A percentile compares a stretch with the other conserved stretches of the same genome.
These are phyloP conservation scores for Prenolepis imparis DNA, from an alignment of 2,888 invertebrate genomes.

Conservation along the genomic window DNA sequence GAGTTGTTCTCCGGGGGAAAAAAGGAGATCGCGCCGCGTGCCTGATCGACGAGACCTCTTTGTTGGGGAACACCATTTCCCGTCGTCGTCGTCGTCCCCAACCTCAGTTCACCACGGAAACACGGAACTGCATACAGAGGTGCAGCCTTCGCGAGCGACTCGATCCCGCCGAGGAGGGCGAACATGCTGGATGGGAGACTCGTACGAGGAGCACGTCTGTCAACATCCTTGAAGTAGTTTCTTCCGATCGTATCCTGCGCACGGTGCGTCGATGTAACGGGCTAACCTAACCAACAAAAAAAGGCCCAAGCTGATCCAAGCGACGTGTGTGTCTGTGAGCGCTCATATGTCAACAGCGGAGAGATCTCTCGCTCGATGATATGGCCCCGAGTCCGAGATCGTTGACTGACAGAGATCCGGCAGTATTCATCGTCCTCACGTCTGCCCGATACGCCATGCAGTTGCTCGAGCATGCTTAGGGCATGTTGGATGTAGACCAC, in stretches of 20 bases:
- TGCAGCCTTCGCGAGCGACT: slow-evolving; percentile 58
- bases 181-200: slow-evolving; percentile 65
- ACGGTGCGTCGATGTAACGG: slow-evolving; percentile 68
- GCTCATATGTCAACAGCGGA: slow-evolving; percentile 73
- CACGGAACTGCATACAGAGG: slow-evolving; percentile 63
- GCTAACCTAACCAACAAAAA: slow-evolving; percentile 76
- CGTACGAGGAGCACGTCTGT: slow-evolving; percentile 43
- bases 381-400: slow-evolving; percentile 67
- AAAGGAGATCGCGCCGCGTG: slow-evolving; percentile 58
- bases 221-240: slow-evolving; percentile 39
- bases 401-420: slow-evolving; percentile 37
- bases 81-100: slow-evolving; percentile 64
- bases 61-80: slow-evolving; percentile 60
- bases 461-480: slow-evolving; percentile 67
- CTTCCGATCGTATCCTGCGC: slow-evolving; percentile 55
- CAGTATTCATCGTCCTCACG: slow-evolving; percentile 48
- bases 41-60: slow-evolving; percentile 64
- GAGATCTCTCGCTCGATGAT: slow-evolving; percentile 62
- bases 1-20: slow-evolving; percentile 31
- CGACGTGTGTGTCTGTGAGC: slow-evolving; percentile 61
- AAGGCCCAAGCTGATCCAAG: slow-evolving; percentile 67
- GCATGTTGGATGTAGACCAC: slow-evolving; percentile 64
- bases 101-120: slow-evolving; percentile 68
- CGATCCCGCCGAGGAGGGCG: slow-evolving; percentile 44
- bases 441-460: slow-evolving; percentile 40